Conservation (phyloP, 2,113 vertebrate species). For the Tetraodon nigroviridis region DNA sequence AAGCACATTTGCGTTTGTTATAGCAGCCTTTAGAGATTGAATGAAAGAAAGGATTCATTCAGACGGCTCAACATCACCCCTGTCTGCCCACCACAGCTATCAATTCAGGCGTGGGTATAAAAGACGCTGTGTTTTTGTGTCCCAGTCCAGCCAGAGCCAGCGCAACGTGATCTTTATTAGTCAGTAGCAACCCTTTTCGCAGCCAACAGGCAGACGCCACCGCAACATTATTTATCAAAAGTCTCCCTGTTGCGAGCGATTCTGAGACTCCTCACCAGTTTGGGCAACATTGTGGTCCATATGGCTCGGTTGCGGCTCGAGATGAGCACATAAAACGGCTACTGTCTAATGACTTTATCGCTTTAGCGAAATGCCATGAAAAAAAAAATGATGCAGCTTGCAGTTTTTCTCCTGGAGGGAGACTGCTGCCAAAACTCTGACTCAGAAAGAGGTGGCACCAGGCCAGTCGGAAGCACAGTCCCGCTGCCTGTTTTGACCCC, state of each 20-base stretch:
- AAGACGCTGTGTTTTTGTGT: conserved; percentile 45
- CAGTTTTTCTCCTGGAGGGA: conserved; percentile 1
- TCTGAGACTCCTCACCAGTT: neutral
- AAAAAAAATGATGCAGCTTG: neutral
- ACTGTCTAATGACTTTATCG: conserved; percentile 12
- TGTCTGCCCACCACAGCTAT: conserved; percentile 44
- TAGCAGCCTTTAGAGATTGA: conserved; percentile 26
- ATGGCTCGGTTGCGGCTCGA: neutral
- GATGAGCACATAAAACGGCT: conserved; percentile 10
- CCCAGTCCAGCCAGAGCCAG: conserved; percentile 14
- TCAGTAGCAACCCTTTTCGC: conserved; percentile 39
- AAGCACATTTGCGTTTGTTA: conserved; percentile 41
- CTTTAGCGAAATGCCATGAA: neutral
- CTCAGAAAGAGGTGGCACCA: neutral
- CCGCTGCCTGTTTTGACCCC: neutral
- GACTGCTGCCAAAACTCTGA: conserved; percentile 3
- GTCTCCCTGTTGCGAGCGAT: conserved; percentile 10
- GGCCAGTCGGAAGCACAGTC: neutral
- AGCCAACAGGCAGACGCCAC: conserved; percentile 32
- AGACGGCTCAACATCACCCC: conserved; percentile 38
- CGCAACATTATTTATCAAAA: conserved; percentile 9
- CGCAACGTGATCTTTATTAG: conserved; percentile 34
- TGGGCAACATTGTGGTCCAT: neutral
- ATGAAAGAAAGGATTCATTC: conserved; percentile 44
- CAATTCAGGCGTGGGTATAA: conserved; percentile 52